Percentiles rank a stretch among this genome's conserved stretches.
Evolutionary conservation across 2,888 invertebrate genomes (phyloP).

Genomic region (Zaprionus lineosus): DNA sequence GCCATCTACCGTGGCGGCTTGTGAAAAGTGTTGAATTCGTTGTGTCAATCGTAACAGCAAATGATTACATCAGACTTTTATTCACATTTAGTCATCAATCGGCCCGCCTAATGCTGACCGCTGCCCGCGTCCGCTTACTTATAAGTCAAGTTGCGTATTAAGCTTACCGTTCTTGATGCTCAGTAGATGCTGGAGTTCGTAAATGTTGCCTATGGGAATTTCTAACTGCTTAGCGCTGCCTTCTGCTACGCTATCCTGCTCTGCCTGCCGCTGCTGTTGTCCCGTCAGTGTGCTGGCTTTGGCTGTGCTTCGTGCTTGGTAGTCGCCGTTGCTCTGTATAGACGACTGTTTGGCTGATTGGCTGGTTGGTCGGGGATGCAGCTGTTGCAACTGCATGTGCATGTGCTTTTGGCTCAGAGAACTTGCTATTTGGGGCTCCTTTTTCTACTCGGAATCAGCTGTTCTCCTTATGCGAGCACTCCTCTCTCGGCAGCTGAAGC

Average conservation of each 20-base stretch:
- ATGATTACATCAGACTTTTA: conserved; percentile 76
- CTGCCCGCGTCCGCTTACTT: conserved; percentile 33
- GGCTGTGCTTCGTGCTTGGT: conserved; percentile 43
- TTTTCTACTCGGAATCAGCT: background rate
- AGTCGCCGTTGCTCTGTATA: conserved; percentile 67
- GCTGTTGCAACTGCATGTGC: conserved; percentile 46
- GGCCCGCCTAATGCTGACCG: background rate
- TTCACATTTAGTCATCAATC: conserved; percentile 46
- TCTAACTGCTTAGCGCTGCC: conserved; percentile 16
- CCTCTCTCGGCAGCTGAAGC: background rate
- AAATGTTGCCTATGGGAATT: conserved; percentile 17
- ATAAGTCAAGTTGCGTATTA: conserved; percentile 40
- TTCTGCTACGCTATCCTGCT: too few relatives aligned
- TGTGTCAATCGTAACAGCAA: conserved; percentile 57
- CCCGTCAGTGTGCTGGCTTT: conserved; percentile 12
- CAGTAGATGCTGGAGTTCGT: conserved; percentile 33
- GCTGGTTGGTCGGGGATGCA: conserved; percentile 50
- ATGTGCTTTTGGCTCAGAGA: conserved; percentile 57
- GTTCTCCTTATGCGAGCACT: background rate
- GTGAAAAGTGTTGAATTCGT: conserved; percentile 25
- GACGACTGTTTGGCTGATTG: conserved; percentile 25
- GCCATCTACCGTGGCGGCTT: background rate
- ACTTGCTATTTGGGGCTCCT: conserved; percentile 32
- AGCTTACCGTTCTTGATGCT: conserved; percentile 59
- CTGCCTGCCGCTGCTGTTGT: conserved; percentile 21